A percentile compares a stretch with the other conserved stretches of the same genome.
These are phyloP conservation scores for Strigamia maritima DNA, from an alignment of 2,888 invertebrate genomes.

Conservation along the genomic window DNA sequence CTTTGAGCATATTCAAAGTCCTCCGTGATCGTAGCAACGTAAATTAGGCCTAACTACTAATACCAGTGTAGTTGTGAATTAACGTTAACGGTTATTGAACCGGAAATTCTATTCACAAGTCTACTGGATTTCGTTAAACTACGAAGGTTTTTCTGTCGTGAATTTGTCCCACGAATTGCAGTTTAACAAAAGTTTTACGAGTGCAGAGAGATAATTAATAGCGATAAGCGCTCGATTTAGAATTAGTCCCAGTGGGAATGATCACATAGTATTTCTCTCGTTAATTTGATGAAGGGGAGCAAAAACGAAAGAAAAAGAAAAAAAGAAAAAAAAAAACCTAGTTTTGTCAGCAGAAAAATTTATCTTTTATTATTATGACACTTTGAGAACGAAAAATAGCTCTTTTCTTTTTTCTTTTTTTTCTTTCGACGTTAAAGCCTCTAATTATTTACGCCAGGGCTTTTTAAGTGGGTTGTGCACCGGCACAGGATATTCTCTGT, in stretches of 20 bases:
- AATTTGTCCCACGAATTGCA: background rate
- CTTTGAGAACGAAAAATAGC: background rate
- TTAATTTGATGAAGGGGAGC: background rate
- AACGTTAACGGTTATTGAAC: no score
- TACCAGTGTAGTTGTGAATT: no score
- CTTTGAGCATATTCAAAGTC: no score
- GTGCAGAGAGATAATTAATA: slow-evolving; percentile 8
- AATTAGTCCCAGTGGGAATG: slow-evolving; percentile 20
- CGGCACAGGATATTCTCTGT: background rate
- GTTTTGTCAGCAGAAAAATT: background rate
- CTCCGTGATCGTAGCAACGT: background rate
- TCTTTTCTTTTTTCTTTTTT: background rate
- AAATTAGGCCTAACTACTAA: no score
- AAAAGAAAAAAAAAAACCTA: background rate
- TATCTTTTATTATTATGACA: background rate
- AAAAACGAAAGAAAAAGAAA: background rate
- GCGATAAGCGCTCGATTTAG: slow-evolving; percentile 11
- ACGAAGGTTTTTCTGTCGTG: background rate
- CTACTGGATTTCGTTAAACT: background rate
- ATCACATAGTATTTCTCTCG: background rate
- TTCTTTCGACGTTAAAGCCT: background rate
- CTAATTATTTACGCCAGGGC: slow-evolving; percentile 9
- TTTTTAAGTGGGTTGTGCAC: slow-evolving; percentile 3
- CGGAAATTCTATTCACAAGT: no score
- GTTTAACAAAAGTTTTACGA: slow-evolving; percentile 1